phyloP scores from a whole-genome alignment of 2,113 vertebrate species.

The Dryoscopus gambensis region DNA sequence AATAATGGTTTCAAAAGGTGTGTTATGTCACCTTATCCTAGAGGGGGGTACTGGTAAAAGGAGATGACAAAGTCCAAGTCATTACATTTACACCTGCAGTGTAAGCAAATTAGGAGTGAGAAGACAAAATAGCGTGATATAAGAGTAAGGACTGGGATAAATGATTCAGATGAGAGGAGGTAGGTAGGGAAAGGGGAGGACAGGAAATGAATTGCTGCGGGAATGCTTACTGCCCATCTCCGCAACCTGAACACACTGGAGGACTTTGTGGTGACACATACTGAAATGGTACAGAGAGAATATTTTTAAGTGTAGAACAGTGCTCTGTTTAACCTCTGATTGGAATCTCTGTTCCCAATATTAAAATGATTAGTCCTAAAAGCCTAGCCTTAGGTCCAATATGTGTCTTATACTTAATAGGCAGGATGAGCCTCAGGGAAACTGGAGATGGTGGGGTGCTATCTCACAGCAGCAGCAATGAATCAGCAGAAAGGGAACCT shows the following conservation, averaged over 20 bases:
- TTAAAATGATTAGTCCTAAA: background rate
- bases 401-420: background rate
- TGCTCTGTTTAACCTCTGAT: background rate
- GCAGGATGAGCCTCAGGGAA: background rate
- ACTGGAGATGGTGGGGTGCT: background rate
- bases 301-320: background rate
- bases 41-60: background rate
- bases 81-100: background rate
- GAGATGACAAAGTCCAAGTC: background rate
- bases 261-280: background rate
- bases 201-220: background rate
- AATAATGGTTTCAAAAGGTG: background rate
- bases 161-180: background rate
- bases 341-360: background rate
- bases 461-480: background rate
- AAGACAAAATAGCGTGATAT: background rate
- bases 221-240: background rate
- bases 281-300: background rate
- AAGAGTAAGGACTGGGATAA: background rate
- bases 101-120: background rate
- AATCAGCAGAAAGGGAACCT: background rate
- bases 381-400: background rate
- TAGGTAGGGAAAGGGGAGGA: background rate
- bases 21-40: background rate
- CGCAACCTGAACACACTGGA: fast-evolving